Conservation (phyloP, 2,113 vertebrate species). For the Paradoxurus hermaphroditus region DNA sequence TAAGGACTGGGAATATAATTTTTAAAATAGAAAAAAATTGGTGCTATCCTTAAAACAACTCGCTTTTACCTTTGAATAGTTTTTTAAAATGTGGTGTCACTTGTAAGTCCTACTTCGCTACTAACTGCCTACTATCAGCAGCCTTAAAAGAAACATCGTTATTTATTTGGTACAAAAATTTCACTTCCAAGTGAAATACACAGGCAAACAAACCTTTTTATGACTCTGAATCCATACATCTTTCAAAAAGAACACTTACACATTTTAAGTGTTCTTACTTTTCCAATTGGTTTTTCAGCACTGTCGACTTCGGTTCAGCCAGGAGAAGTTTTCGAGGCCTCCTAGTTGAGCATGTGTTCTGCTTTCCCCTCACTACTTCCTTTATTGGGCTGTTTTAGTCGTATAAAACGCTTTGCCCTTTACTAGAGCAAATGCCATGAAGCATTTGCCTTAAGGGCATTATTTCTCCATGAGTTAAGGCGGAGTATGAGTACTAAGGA, state of each 20-base stretch:
- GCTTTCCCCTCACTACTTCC: not conserved
- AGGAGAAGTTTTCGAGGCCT: not conserved
- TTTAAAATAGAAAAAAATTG: not conserved
- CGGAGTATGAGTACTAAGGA: constrained; percentile 30
- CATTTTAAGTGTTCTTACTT: not conserved
- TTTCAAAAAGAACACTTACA: not conserved
- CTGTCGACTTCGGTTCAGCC: not conserved
- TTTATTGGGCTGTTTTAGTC: constrained; percentile 49
- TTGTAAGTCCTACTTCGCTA: not conserved
- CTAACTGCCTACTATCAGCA: not conserved
- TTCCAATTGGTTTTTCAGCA: not conserved
- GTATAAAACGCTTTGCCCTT: constrained; percentile 55
- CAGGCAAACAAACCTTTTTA: not conserved
- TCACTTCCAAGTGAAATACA: constrained; percentile 6
- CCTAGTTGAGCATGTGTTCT: constrained; percentile 11
- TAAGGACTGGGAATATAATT: not conserved
- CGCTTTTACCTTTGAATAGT: not conserved
- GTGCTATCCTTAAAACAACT: not conserved
- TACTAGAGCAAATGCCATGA: constrained; percentile 33
- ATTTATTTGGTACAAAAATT: not conserved
- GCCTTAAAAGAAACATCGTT: not conserved
- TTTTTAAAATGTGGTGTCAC: not conserved
- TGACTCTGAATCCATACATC: not conserved
- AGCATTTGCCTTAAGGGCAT: constrained; percentile 61
- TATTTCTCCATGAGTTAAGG: constrained; percentile 64